Evolutionary conservation across 2,797 vertebrate species (phyloP).

Genomic region (Pseudochaenichthys georgianus): DNA sequence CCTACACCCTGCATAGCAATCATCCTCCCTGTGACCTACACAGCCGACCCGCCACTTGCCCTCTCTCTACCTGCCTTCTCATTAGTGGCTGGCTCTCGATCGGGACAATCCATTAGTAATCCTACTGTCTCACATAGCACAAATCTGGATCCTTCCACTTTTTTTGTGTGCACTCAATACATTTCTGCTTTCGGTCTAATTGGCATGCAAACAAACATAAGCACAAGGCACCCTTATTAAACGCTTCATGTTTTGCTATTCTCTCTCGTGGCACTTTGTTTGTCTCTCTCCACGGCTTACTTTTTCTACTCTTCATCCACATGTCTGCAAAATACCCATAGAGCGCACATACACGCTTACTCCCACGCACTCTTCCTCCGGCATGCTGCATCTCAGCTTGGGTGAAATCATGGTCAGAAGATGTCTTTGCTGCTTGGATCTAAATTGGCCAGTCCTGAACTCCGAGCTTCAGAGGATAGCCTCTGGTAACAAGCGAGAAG

Average conservation of each 20-base stretch:
- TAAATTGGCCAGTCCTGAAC: conserved; percentile 72
- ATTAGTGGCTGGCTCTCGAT: conserved; percentile 73
- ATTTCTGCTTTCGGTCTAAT: conserved; percentile 31
- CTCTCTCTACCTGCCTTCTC: conserved; percentile 71
- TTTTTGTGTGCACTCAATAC: conserved; percentile 24
- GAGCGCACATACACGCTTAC: conserved; percentile 46
- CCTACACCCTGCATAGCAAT: conserved; percentile 80
- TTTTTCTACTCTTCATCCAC: conserved; percentile 42
- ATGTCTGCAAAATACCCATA: conserved; percentile 60
- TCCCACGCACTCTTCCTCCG: conserved; percentile 54
- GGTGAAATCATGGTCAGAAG: conserved; percentile 61
- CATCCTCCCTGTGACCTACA: conserved; percentile 63
- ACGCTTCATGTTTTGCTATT: conserved; percentile 38
- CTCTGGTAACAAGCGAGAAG: conserved; percentile 49
- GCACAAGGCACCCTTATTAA: conserved; percentile 16
- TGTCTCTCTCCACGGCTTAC: conserved; percentile 25
- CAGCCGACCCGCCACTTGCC: conserved; percentile 61
- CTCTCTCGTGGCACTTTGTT: conserved; percentile 43
- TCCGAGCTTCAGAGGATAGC: conserved; percentile 52
- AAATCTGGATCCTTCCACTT: conserved; percentile 40
- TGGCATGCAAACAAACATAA: conserved; percentile 34
- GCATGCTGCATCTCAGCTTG: conserved; percentile 47
- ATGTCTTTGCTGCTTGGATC: conserved; percentile 62
- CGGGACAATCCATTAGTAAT: conserved; percentile 73
- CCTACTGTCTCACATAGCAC: conserved; percentile 42